Percentiles rank a stretch among this genome's conserved stretches.
phyloP scores from a whole-genome alignment of 2,888 invertebrate species.

The Sarcophaga subvicina region DNA sequence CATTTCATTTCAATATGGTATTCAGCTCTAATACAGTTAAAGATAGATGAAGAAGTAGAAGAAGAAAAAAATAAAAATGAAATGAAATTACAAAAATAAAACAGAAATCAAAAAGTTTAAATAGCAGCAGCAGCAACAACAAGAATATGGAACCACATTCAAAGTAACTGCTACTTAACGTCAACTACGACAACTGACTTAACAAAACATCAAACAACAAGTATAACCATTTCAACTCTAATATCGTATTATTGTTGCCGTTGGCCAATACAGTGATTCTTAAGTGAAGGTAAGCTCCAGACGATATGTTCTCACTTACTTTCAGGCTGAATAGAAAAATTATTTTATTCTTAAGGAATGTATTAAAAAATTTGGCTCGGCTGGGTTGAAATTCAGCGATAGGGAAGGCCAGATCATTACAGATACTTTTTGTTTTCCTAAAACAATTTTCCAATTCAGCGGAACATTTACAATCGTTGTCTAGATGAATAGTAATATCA shows the following conservation, averaged over 20 bases:
- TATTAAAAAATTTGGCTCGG: too few relatives aligned
- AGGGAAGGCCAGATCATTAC: too few relatives aligned
- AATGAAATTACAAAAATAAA: conserved; percentile 3
- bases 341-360: too few relatives aligned
- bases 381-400: too few relatives aligned
- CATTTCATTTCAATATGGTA: conserved; percentile 26
- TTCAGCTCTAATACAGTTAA: conserved; percentile 41
- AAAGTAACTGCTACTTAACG: conserved; percentile 41
- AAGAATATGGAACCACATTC: conserved; percentile 12
- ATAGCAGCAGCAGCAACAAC: conserved; percentile 30
- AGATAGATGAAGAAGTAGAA: not conserved
- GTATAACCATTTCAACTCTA: conserved; percentile 22
- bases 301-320: too few relatives aligned
- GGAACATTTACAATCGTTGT: too few relatives aligned
- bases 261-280: conserved; percentile 23
- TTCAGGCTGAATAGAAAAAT: too few relatives aligned
- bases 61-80: not conserved
- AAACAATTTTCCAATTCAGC: too few relatives aligned
- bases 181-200: conserved; percentile 53
- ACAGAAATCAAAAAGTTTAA: conserved; percentile 19
- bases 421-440: too few relatives aligned
- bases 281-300: not conserved
- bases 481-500: too few relatives aligned
- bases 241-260: not conserved
- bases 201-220: conserved; percentile 5